Base-by-base conservation (phyloP, 2,888 invertebrate genomes). In the Eristalinus aeneus region DNA sequence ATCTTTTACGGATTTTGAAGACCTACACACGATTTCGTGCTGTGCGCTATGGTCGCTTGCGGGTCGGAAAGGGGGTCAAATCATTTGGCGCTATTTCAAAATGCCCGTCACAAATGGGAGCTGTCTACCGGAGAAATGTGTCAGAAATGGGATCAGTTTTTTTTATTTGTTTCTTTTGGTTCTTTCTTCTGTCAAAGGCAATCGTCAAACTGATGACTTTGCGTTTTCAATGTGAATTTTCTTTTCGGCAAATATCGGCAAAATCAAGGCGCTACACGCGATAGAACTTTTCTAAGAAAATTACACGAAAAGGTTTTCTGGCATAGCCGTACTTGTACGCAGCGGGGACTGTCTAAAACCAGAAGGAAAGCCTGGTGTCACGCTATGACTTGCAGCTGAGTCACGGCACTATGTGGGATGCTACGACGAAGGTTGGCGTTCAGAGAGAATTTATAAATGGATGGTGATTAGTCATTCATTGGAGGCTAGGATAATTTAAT, bases 41-140 rank as follows among this genome's bases (percentile, higher is more conserved):
- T 53, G 53, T 22, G 27, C 56, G 39, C 56, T 61, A 54, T 4
- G 22, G 23, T 22, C 12, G 56, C 39, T 6, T 8, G 39, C n/a
- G 11, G 12, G 2, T 11, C 12, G 56, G 12, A 12, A 56, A 10
- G 23, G 11, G 23, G 12, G 56, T 5, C n/a, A 68, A 11, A 74
- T 36, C 68, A 71, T 64, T 74, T 80, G 74, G 67, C 68, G 68
- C 46, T 6, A 39, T 58, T 23, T 74, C 74, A 74, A 74, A 69
- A 74, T 27, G 80, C 68, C 79, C 32, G 63, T 74, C 80, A 80
- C 2, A 22, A 10, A 9, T 56, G 46, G 46, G 16, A 56, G 9
- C 6, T 34, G 10, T 12, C 3, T n/a, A n/a, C 39, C 11, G 34
- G 27, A 31, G 16, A 32, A 79, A 79, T 79, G 67, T 79, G 71